Evolutionary conservation across 2,113 vertebrate genomes (phyloP), one percentile per base, ranked within the genome.

Genomic region (Bubalus kerabau): DNA sequence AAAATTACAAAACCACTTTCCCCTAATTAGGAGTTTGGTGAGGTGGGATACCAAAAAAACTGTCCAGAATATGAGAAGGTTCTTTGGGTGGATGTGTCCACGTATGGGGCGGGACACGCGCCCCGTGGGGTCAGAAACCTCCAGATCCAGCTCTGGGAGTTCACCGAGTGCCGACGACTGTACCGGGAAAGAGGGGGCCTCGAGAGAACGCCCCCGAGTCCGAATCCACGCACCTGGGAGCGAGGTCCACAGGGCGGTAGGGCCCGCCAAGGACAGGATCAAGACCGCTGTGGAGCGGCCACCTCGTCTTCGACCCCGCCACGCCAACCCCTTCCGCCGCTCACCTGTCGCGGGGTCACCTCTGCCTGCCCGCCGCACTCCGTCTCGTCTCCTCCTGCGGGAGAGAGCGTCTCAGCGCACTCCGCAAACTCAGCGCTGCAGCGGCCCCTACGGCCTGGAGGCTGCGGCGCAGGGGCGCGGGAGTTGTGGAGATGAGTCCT

Each of bases 301-400:
- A 0, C 12, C 21, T 76, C 6, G 71, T 14, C 17, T 46, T 21
- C 21, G 14, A 3, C 21, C 0, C 6, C 2, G 1, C 28, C 46
- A 32, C 78, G 9, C 14, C 24, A 0, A 9, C 6, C 15, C n/a
- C 11, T 1, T 1, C 28, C 2, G 3, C 56, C 16, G 16, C 94
- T 92, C 56, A 96, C 94, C 94, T 26, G 7, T 28, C 24, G 1
- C 36, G 2, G 2, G 1, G 13, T 36, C 32, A 1, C 36, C 15
- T 5, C 8, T 0, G 9, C 0, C 6, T 6, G 23, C 14, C 21
- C 2, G 19, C n/a, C 0, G 17, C 36, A 40, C 74, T 2, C 16
- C 17, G 6, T 81, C 80, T 43, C 93, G 56, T 32, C 62, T 50
- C 36, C 26, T 12, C 60, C 48, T 1, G 30, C 23, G 6, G 54